These are phyloP conservation scores for Cyanoramphus novaezelandiae DNA, from an alignment of 2,113 vertebrate genomes.

Conservation along the genomic window DNA sequence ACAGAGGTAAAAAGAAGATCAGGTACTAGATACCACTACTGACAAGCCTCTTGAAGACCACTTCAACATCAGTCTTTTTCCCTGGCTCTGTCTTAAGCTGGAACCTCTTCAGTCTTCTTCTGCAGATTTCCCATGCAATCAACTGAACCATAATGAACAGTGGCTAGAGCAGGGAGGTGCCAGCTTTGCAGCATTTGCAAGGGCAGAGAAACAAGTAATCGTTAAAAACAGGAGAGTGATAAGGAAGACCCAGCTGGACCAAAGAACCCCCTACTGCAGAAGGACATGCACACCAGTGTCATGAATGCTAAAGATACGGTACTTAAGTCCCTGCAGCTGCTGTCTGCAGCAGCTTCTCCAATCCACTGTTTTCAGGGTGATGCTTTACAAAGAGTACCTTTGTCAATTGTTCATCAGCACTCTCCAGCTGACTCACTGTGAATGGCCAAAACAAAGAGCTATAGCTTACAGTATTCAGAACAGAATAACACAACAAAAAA, in stretches of 20 bases:
- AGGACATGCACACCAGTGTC: not conserved
- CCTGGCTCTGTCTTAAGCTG: not conserved
- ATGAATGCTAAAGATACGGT: not conserved
- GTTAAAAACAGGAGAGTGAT: not conserved
- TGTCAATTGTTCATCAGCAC: constrained; percentile 36
- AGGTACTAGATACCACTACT: not conserved
- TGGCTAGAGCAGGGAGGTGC: not conserved
- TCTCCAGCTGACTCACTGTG: constrained; percentile 12
- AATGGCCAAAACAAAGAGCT: constrained; percentile 36
- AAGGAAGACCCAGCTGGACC: not conserved
- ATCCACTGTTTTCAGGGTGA: not conserved
- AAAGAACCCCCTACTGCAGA: not conserved
- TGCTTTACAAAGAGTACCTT: constrained; percentile 32
- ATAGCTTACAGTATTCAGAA: not conserved
- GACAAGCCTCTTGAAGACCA: not conserved
- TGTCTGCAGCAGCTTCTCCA: not conserved
- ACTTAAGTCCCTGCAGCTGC: not conserved
- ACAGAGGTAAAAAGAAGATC: rapidly evolving
- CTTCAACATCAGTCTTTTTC: not conserved
- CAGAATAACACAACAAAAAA: not conserved
- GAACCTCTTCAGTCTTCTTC: not conserved
- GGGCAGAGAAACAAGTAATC: not conserved
- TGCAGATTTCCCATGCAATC: not conserved
- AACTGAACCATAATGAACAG: not conserved
- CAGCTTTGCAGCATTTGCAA: not conserved